Conservation (phyloP, 2,888 invertebrate species). For the Azorinus chamasolen region DNA sequence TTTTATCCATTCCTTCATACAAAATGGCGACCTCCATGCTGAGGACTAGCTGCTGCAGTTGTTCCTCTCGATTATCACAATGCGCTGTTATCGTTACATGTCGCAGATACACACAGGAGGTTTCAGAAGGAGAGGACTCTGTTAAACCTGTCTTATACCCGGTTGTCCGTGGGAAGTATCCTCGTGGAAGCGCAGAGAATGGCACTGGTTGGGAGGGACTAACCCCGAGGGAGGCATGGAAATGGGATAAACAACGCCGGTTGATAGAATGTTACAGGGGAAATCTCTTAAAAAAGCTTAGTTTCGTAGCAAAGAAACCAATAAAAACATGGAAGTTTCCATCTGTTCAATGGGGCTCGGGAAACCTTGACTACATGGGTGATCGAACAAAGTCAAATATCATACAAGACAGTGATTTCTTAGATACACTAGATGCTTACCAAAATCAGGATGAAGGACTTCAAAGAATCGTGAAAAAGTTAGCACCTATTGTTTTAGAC, state of each 20-base stretch:
- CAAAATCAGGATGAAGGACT: no score
- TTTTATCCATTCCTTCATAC: no score
- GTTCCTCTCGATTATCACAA: no score
- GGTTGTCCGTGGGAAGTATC: constrained; percentile 72
- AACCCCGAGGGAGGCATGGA: constrained; percentile 76
- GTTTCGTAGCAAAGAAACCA: constrained; percentile 62
- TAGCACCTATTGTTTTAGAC: background rate
- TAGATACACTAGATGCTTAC: no score
- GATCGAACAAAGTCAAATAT: constrained; percentile 93
- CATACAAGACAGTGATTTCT: background rate
- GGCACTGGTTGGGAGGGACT: constrained; percentile 76
- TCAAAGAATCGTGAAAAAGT: no score
- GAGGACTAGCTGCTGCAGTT: no score
- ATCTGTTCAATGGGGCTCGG: constrained; percentile 48
- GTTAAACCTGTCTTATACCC: constrained; percentile 70
- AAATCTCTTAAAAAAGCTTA: constrained; percentile 69
- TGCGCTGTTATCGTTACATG: no score
- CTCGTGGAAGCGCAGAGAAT: constrained; percentile 27
- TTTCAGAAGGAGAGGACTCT: no score
- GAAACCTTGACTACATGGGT: constrained; percentile 90
- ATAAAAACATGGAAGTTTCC: constrained; percentile 49
- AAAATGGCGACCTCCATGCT: no score
- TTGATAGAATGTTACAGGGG: constrained; percentile 54
- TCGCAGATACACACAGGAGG: no score
- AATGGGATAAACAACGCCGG: constrained; percentile 69